phyloP scores from a whole-genome alignment of 2,888 invertebrate species.

The Junonia oenone region DNA sequence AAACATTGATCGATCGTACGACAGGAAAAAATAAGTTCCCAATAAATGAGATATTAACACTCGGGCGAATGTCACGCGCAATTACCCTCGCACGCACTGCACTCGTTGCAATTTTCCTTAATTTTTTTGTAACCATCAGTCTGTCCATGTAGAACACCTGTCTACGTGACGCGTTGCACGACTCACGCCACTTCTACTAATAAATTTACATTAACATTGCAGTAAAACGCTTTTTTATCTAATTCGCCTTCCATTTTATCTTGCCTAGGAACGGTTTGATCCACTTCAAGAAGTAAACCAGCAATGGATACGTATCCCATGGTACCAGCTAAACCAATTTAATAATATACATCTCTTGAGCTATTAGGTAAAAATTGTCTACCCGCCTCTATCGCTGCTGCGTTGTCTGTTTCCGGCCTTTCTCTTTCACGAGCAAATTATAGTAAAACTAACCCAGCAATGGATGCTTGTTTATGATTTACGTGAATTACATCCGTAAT shows the following conservation, averaged over 20 bases:
- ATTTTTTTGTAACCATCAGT: conserved; percentile 44
- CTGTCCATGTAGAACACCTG: conserved; percentile 44
- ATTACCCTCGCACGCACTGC: conserved; percentile 40
- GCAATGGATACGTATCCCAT: not conserved
- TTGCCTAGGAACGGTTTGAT: not conserved
- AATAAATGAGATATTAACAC: conserved; percentile 25
- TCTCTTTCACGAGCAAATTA: not conserved
- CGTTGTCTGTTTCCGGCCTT: conserved; percentile 1
- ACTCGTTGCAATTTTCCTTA: conserved; percentile 40
- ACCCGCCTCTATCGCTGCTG: not conserved
- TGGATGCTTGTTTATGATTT: not conserved
- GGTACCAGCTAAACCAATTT: not conserved
- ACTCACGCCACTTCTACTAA: conserved; percentile 12
- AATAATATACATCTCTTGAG: conserved; percentile 1
- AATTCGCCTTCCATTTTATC: conserved; percentile 19
- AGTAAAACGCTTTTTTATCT: conserved; percentile 11
- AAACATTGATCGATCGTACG: not conserved
- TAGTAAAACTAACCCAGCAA: not conserved
- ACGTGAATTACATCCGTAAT: not conserved
- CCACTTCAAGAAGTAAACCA: not conserved
- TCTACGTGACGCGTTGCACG: conserved; percentile 54
- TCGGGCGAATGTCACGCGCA: conserved; percentile 31
- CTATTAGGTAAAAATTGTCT: conserved; percentile 8
- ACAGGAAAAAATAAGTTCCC: conserved; percentile 3
- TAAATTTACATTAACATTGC: not conserved